Evolutionary conservation across 2,797 vertebrate genomes (phyloP), one percentile per base, ranked within the genome.

Genomic region (Bradypus variegatus): DNA sequence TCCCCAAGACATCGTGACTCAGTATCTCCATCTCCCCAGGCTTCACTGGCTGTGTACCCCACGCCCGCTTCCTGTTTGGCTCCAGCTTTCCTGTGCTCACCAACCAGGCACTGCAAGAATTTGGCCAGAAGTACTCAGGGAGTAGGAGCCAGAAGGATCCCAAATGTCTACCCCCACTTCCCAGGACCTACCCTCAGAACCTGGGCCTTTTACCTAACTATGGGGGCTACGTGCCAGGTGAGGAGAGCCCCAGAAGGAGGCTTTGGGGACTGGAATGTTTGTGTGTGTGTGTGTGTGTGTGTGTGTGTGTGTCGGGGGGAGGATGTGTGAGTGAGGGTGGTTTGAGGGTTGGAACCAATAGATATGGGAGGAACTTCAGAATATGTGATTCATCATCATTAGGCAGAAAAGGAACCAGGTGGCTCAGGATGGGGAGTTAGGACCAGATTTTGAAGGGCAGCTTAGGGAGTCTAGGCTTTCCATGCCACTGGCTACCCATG

Each of bases 171-270:
- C 94, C 96, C 0, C 31, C 84, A 1, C 88, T 97, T 77, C 89
- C 94, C 23, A 92, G 82, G 14, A 97, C 96, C 86, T 97, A 97
- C 93, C 94, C 96, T 29, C 81, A 95, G 25, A 94, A 97, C 27
- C 92, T 83, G 4, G 97, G 97, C 31, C 89, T 98, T 89, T 81
- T 98, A 69, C 98, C 98, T 41, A 97, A 96, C 38, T 98, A 98
- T 72, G 97, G 97, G 0, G 98, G 98, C 90, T 97, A 98, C 1
- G 97, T 98, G 77, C 98, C 98, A 97, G 98, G 98, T 98, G 21
- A 95, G 96, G 50, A 11, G 0, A 21, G 38, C 16, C 48, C 53
- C 18, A 0, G 33, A 36, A 11, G 29, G 76, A 84, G 76, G 62
- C 55, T 55, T n/a, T 27, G 76, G 92, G 79, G 36, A 64, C 87